phyloP scores from a whole-genome alignment of 1,140 invertebrate genomes.

The Zeugodacus cucurbitae region DNA sequence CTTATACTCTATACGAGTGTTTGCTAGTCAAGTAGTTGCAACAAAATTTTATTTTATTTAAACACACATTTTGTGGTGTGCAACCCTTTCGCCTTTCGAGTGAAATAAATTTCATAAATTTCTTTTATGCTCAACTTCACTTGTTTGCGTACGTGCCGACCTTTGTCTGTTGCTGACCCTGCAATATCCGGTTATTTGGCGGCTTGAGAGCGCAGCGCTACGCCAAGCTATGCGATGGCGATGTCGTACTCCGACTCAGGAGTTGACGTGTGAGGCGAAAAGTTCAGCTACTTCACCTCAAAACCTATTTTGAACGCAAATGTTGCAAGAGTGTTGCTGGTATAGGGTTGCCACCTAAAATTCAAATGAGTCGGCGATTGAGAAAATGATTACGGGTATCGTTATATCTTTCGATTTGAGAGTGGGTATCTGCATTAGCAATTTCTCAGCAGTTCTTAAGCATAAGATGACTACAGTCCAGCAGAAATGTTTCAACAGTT shows the following conservation, averaged over 20 bases:
- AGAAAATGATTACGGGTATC: no score
- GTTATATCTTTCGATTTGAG: no score
- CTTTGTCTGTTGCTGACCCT: constrained; percentile 24
- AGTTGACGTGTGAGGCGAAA: constrained; percentile 12
- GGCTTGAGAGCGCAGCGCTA: neutral
- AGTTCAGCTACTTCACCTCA: constrained; percentile 30
- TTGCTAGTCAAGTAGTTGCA: neutral
- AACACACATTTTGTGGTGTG: neutral
- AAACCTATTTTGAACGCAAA: constrained; percentile 10
- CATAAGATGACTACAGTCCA: no score
- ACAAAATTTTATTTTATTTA: neutral
- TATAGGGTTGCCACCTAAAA: neutral
- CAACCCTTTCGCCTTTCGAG: neutral
- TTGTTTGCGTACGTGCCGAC: constrained; percentile 15
- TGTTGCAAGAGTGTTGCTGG: neutral
- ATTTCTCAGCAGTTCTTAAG: no score
- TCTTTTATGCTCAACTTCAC: neutral
- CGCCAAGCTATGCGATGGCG: neutral
- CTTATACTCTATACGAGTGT: neutral
- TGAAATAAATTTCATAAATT: no score
- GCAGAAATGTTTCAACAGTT: no score
- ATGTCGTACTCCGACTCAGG: neutral
- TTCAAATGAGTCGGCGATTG: no score
- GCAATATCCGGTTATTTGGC: constrained; percentile 5
- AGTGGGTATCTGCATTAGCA: no score